phyloP scores from a whole-genome alignment of 2,797 vertebrate species.

The Centroberyx gerrardi region DNA sequence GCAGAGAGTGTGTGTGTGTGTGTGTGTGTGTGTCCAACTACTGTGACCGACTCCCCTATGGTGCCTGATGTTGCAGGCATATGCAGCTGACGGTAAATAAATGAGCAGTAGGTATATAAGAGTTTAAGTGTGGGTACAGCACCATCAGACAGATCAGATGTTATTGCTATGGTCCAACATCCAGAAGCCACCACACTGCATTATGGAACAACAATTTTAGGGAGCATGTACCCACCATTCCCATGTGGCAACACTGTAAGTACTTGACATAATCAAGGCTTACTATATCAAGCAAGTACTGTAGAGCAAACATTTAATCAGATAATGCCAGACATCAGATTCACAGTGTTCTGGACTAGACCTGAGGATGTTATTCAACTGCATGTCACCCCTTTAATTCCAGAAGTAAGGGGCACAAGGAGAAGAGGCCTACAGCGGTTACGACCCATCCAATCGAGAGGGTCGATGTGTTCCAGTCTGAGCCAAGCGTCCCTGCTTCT shows the following conservation, averaged over 20 bases:
- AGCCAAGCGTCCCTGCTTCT: not conserved
- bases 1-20: not conserved
- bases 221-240: not conserved
- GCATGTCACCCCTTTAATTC: too few relatives aligned
- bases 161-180: not conserved
- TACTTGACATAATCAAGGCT: constrained; percentile 9
- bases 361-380: too few relatives aligned
- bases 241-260: not conserved
- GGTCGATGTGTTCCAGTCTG: not conserved
- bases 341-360: too few relatives aligned
- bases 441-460: too few relatives aligned
- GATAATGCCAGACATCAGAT: too few relatives aligned
- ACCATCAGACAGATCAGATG: constrained; percentile 23
- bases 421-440: too few relatives aligned
- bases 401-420: too few relatives aligned
- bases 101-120: constrained; percentile 21
- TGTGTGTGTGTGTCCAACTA: not conserved
- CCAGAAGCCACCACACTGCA: constrained; percentile 4
- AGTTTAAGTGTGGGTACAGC: constrained; percentile 12
- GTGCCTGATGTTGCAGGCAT: constrained; percentile 32
- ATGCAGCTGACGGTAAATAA: constrained; percentile 37
- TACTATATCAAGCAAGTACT: not conserved
- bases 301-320: not conserved
- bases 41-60: not conserved
- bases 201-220: not conserved